Conservation (phyloP, 2,797 vertebrate species). For the Sebastes reedi region DNA sequence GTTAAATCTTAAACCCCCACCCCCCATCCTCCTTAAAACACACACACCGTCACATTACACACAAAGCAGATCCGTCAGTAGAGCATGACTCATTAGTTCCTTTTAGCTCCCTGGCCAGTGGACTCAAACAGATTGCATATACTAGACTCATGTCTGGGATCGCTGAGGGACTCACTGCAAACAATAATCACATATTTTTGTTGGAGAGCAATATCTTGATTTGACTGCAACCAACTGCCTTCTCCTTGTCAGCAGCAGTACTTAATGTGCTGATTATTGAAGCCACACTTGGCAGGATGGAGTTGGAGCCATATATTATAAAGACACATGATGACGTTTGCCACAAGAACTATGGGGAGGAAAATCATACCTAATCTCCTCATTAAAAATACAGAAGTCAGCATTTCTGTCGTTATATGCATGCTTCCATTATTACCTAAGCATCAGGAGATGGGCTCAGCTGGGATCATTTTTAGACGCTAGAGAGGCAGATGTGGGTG, state of each 20-base stretch:
- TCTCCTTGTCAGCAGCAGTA: constrained; percentile 72
- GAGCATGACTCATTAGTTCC: constrained; percentile 68
- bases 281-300: constrained; percentile 66
- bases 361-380: constrained; percentile 71
- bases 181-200: constrained; percentile 82
- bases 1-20: constrained; percentile 47
- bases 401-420: constrained; percentile 23
- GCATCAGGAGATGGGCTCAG: constrained; percentile 44
- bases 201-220: constrained; percentile 68
- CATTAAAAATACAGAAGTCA: constrained; percentile 69
- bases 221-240: constrained; percentile 63
- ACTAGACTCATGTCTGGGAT: constrained; percentile 55
- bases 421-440: constrained; percentile 23
- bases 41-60: constrained; percentile 17
- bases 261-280: constrained; percentile 80
- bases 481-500: constrained; percentile 52
- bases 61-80: constrained; percentile 49
- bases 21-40: constrained; percentile 3
- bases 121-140: constrained; percentile 60
- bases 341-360: constrained; percentile 44
- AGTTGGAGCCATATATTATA: constrained; percentile 59
- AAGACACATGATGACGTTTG: constrained; percentile 54
- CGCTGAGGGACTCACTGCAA: constrained; percentile 70
- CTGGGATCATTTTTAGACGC: constrained; percentile 40
- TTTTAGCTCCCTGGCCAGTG: constrained; percentile 48